phyloP scores from a whole-genome alignment of 2,888 invertebrate species.

The Rhorus exstirpatorius region DNA sequence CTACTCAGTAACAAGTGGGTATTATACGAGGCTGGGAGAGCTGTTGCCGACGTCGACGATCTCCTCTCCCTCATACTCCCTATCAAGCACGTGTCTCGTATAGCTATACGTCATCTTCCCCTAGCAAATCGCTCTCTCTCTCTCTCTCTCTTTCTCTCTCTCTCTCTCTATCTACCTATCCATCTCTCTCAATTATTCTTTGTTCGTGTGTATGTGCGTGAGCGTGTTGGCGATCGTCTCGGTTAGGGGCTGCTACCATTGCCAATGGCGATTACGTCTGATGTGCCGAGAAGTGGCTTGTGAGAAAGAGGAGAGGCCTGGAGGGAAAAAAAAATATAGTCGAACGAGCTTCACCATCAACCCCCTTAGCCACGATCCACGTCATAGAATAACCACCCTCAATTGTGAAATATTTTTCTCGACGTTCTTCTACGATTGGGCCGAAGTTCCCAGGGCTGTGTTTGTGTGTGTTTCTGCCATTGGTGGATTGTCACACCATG shows the following conservation, averaged over 20 bases:
- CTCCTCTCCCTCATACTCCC: slow-evolving; percentile 32
- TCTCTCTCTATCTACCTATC: too few relatives aligned
- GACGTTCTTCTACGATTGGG: slow-evolving; percentile 25
- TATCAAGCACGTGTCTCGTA: slow-evolving; percentile 17
- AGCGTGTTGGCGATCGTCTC: slow-evolving; percentile 58
- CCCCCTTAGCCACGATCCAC: slow-evolving; percentile 31
- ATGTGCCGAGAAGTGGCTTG: slow-evolving; percentile 64
- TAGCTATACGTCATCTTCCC: slow-evolving; percentile 46
- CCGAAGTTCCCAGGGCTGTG: background rate
- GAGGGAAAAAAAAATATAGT: slow-evolving; percentile 30
- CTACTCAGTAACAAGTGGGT: slow-evolving; percentile 83
- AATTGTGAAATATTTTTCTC: slow-evolving; percentile 56
- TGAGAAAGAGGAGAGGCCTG: slow-evolving; percentile 40
- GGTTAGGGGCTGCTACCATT: slow-evolving; percentile 70
- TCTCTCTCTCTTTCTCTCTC: slow-evolving; percentile 34
- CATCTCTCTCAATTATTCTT: slow-evolving; percentile 30
- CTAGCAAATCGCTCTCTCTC: slow-evolving; percentile 33
- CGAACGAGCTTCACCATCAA: slow-evolving; percentile 56
- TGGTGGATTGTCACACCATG: slow-evolving; percentile 41
- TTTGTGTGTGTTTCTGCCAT: slow-evolving; percentile 1
- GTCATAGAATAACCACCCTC: slow-evolving; percentile 41
- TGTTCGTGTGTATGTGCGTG: slow-evolving; percentile 39
- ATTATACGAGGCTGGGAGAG: slow-evolving; percentile 77
- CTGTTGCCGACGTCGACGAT: slow-evolving; percentile 66
- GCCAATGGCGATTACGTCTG: slow-evolving; percentile 72